A percentile compares a stretch with the other conserved stretches of the same genome.
Evolutionary conservation across 2,888 invertebrate genomes (phyloP).

Genomic region (Heterodera filipjevi): DNA sequence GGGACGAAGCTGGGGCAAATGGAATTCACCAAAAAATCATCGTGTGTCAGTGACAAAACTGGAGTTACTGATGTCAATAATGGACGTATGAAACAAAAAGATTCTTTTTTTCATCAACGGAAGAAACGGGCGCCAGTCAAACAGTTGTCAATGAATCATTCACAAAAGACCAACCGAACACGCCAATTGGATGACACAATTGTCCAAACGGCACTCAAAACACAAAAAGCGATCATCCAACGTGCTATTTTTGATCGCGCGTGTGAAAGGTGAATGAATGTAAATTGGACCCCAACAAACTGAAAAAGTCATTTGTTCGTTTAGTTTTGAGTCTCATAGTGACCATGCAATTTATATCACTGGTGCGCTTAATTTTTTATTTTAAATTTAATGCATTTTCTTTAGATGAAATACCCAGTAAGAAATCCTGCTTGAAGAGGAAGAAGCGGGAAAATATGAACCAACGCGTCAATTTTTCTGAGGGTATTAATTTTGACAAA

Average conservation of each 20-base stretch:
- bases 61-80: not conserved
- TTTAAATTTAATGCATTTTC: not conserved
- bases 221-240: not conserved
- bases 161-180: not conserved
- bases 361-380: not conserved
- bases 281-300: not conserved
- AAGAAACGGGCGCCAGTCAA: not conserved
- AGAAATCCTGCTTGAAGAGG: not conserved
- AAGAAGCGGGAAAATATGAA: not conserved
- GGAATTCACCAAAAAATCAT: not conserved
- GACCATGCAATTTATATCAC: not conserved
- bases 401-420: not conserved
- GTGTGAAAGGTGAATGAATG: not conserved
- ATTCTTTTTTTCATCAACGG: not conserved
- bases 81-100: not conserved
- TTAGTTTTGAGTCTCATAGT: too few relatives aligned
- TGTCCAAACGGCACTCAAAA: not conserved
- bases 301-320: not conserved
- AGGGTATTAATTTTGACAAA: not conserved
- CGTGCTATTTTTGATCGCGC: not conserved
- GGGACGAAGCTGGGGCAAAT: not conserved
- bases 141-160: not conserved
- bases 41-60: not conserved
- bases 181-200: not conserved
- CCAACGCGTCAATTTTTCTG: not conserved